Base-by-base conservation (phyloP, 1,140 invertebrate species). In the Tetraneura akinire region DNA sequence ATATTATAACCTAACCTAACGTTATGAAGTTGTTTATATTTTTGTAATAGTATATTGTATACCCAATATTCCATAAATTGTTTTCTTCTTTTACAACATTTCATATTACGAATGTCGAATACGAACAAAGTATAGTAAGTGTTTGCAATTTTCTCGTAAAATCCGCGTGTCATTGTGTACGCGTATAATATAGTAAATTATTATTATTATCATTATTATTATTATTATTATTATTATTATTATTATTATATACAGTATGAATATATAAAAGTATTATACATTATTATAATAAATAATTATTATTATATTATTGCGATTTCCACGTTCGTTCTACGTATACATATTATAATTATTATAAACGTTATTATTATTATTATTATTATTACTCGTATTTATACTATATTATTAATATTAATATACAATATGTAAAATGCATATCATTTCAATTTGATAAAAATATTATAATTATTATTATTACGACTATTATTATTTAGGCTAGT, bases 371-470 rank as follows among this genome's bases (percentile, higher is more conserved):
- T 60, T 60, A 62, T 62, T 62, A 62, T 62, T 70, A 70, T 16
- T 70, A n/a, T 53, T n/a, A 53, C 18, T 53, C 32, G n/a, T 37
- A 37, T 37, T 4, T 53, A 5, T 5, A n/a, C 16, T 14, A n/a
- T n/a, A 71, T 51, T n/a, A 51, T 71, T 26, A 71, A 51, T 45
- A 51, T 49, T 18, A 70, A 49, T 70, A 49, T 70, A 70, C 26
- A 49, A 26, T 49, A 26, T 70, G 66, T 71, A 71, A 71, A 71
- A 71, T 71, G 47, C 68, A 71, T 71, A 71, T 71, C 68, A 71
- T 49, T 71, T 71, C 23, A 29, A 49, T 70, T 70, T 26, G 37
- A 51, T 37, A 37, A 4, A n/a, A 37, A 37, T 37, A 37, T 37
- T 4, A 37, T 37, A 37, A 37, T 37, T n/a, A n/a, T n/a, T n/a